These are phyloP conservation scores for Pterocles orientalis DNA, from an alignment of 2,113 vertebrate species.

Conservation along the genomic window DNA sequence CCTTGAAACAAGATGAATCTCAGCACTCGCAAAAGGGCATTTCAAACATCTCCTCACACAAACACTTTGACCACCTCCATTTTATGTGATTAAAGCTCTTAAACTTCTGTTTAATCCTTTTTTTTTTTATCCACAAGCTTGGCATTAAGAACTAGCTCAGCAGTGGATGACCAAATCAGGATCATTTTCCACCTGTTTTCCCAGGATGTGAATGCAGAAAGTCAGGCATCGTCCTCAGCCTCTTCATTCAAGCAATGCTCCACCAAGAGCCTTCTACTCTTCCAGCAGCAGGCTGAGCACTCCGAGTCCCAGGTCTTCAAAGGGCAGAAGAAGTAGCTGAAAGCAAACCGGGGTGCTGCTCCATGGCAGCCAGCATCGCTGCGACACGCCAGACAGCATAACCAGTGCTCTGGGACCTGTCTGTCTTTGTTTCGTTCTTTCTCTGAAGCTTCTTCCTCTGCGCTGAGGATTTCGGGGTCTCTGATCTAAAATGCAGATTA, in stretches of 20 bases:
- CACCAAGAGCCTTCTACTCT: not conserved
- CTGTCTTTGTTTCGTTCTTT: not conserved
- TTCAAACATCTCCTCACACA: not conserved
- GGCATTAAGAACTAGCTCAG: not conserved
- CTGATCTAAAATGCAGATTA: not conserved
- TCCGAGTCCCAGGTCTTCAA: not conserved
- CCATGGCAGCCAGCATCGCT: accelerated
- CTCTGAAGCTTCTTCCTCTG: not conserved
- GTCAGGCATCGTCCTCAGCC: not conserved
- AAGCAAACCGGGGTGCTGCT: not conserved
- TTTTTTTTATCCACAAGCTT: not conserved
- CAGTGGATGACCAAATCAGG: not conserved
- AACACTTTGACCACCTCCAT: not conserved
- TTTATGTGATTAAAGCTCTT: not conserved
- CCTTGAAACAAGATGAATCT: not conserved
- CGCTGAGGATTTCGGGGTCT: not conserved
- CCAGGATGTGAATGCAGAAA: not conserved
- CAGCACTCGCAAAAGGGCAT: not conserved
- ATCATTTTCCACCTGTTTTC: not conserved
- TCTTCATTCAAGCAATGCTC: not conserved
- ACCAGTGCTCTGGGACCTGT: not conserved
- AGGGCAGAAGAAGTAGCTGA: not conserved
- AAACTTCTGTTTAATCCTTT: not conserved
- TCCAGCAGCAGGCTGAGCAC: not conserved
- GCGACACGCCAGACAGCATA: not conserved